Evolutionary conservation across 2,113 vertebrate species (phyloP), one percentile per base, ranked within the genome.

Genomic region (Anas platyrhynchos): DNA sequence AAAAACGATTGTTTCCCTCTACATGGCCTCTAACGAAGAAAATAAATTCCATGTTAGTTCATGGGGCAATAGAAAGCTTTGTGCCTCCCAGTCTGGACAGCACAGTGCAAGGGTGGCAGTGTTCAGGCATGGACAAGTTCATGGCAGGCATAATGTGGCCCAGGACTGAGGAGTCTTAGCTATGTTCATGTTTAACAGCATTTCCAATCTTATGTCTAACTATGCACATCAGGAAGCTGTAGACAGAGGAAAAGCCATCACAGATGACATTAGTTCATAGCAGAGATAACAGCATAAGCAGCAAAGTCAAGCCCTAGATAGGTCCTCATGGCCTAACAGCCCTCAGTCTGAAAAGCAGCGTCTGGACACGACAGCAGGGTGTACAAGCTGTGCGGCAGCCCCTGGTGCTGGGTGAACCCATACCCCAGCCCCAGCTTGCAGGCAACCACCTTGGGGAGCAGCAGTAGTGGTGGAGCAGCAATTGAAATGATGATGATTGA

Each of bases 21-120:
- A 9, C 4, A 21, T 16, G 76, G 34, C 29, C 34, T 87, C 44
- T 72, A 23, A 75, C 83, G 58, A 83, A 81, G 27, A 77, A 74
- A 81, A 88, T 3, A 18, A 78, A 75, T 83, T 63, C 31, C 8
- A 6, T 74, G 55, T 48, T 54, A 65, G 26, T 79, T 48, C 41
- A 31, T 5, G 52, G 6, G 44, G 41, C 48, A 82, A 36, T 13
- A n/a, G 44, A 76, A 77, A 91, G 18, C 62, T 78, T 79, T 76
- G 52, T 78, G 62, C 36, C 23, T 79, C 77, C 68, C 52, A 55
- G n/a, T 69, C 62, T 59, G 61, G 38, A 26, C 17, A 90, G 46
- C 52, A 31, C 0, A 0, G 27, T 75, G 44, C 14, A 73, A 79
- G 31, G 14, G 4, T 44, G 32, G 17, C 43, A 72, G 54, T 22